Percentiles rank a stretch among this genome's conserved stretches.
Evolutionary conservation across 2,113 vertebrate species (phyloP).

Genomic region (Lepidothrix coronata): DNA sequence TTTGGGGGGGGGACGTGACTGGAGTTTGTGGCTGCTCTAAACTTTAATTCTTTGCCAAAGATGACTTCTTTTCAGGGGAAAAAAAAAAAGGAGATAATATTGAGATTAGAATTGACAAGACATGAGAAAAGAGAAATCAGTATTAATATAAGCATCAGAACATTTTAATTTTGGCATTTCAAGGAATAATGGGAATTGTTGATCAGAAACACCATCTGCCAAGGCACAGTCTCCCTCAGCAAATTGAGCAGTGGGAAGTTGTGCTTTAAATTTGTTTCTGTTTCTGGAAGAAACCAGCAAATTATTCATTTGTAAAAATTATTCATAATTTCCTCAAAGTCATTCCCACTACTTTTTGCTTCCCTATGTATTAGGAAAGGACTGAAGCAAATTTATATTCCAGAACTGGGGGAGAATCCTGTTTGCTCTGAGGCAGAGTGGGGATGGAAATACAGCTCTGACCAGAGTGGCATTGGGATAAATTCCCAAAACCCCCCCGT

Average conservation of each 20-base stretch:
- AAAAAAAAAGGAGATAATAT: not conserved
- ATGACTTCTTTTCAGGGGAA: not conserved
- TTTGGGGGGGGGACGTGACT: not conserved
- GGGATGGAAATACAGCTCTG: not conserved
- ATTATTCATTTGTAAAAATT: not conserved
- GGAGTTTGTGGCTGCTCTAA: not conserved
- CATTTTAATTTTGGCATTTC: constrained; percentile 35
- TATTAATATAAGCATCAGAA: constrained; percentile 8
- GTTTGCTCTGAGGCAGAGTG: not conserved
- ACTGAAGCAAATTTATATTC: not conserved
- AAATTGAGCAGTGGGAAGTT: not conserved
- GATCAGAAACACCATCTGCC: constrained; percentile 39
- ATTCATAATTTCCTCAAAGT: not conserved
- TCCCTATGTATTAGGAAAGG: not conserved
- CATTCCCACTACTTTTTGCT: not conserved
- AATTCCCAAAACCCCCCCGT: not conserved
- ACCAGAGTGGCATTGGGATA: accelerated
- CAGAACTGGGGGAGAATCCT: not conserved
- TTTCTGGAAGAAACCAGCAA: not conserved
- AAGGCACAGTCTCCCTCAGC: constrained; percentile 7
- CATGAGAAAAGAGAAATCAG: constrained; percentile 3
- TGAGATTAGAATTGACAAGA: constrained; percentile 22
- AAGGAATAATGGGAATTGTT: constrained; percentile 34
- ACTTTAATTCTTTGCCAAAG: not conserved
- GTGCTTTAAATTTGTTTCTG: constrained; percentile 31